Conservation (phyloP, 2,888 invertebrate species). For the Diogma glabrata region DNA sequence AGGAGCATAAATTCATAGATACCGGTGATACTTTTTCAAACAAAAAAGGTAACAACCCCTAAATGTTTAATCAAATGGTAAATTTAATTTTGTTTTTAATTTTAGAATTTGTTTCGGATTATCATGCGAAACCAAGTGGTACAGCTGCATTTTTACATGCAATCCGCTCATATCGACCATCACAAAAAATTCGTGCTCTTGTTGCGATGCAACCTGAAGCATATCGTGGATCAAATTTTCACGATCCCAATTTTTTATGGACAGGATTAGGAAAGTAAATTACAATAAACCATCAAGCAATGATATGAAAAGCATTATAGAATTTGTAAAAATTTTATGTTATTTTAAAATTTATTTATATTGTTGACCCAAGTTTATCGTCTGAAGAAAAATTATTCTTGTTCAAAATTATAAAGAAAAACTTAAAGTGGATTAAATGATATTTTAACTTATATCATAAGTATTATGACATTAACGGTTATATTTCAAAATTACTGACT, state of each 20-base stretch:
- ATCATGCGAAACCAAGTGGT: slow-evolving; percentile 21
- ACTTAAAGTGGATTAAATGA: no score
- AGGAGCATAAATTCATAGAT: no score
- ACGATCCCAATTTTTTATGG: slow-evolving; percentile 55
- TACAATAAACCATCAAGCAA: neutral
- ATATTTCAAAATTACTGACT: no score
- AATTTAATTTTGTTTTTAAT: neutral
- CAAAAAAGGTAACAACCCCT: slow-evolving; percentile 5
- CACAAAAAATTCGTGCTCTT: slow-evolving; percentile 43
- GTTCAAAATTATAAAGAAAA: no score
- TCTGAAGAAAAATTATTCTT: no score
- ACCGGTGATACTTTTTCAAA: neutral
- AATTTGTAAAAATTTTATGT: slow-evolving; percentile 9
- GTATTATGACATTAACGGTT: no score
- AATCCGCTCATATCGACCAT: slow-evolving; percentile 36
- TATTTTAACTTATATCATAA: no score
- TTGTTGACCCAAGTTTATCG: no score
- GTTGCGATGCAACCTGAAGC: slow-evolving; percentile 43
- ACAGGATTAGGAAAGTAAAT: slow-evolving; percentile 43
- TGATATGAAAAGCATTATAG: slow-evolving; percentile 13
- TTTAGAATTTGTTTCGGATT: slow-evolving; percentile 2
- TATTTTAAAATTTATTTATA: neutral
- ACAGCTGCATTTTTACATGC: slow-evolving; percentile 36
- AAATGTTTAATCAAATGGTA: neutral
- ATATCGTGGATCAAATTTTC: slow-evolving; percentile 48